These are phyloP conservation scores for Recurvirostra avosetta DNA, from an alignment of 2,113 vertebrate genomes.

Conservation along the genomic window DNA sequence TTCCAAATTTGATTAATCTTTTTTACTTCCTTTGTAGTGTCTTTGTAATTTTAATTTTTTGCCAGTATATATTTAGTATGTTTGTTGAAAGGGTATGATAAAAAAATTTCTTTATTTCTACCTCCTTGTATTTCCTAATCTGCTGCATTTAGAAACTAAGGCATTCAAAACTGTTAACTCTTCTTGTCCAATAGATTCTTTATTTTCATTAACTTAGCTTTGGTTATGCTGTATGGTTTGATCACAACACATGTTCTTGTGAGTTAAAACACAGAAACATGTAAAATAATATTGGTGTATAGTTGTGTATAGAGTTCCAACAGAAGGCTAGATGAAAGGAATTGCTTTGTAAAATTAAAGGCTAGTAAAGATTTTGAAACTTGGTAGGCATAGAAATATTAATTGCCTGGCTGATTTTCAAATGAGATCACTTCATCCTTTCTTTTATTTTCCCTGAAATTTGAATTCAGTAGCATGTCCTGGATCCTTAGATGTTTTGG, in stretches of 20 bases:
- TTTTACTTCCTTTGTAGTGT: background rate
- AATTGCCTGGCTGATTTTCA: slow-evolving; percentile 5
- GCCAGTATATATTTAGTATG: background rate
- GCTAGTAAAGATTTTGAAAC: background rate
- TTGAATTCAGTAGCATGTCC: background rate
- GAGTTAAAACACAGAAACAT: background rate
- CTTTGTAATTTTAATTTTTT: background rate
- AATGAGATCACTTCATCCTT: background rate
- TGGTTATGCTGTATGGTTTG: background rate
- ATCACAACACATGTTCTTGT: background rate
- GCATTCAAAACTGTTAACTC: background rate
- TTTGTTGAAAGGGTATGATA: background rate
- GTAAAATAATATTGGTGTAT: background rate
- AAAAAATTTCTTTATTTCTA: background rate
- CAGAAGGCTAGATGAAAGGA: slow-evolving; percentile 16
- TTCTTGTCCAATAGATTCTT: background rate
- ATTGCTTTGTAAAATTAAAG: slow-evolving; percentile 24
- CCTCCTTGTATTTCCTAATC: background rate
- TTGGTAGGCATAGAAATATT: background rate
- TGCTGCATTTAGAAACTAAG: background rate
- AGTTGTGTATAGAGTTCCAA: slow-evolving; percentile 21
- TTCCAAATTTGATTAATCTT: background rate
- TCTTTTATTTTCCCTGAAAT: background rate
- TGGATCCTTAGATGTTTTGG: background rate
- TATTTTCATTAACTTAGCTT: background rate